Percentiles rank a stretch among this genome's conserved stretches.
Evolutionary conservation across 2,888 invertebrate species (phyloP).

Genomic region (Asteroscopus sphinx): DNA sequence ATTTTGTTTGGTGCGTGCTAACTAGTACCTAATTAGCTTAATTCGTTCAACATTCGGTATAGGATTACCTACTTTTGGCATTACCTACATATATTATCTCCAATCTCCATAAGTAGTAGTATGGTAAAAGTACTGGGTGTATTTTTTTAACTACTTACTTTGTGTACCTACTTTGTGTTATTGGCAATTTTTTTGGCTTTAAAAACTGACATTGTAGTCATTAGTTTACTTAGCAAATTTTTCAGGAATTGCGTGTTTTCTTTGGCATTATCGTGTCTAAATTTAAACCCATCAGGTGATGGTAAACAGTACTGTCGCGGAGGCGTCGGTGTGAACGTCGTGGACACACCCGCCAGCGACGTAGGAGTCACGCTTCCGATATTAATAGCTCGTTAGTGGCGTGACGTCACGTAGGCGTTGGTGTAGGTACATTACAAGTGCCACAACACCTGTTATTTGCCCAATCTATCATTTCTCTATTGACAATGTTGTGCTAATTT

Average conservation of each 20-base stretch:
- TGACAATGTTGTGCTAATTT: conserved; percentile 51
- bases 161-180: too few species aligned
- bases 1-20: too few species aligned
- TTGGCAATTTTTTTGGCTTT: conserved; percentile 14
- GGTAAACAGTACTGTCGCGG: conserved; percentile 55
- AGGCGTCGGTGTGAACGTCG: conserved; percentile 63
- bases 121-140: too few species aligned
- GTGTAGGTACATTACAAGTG: conserved; percentile 36
- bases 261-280: conserved; percentile 59
- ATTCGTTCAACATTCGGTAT: too few species aligned
- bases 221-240: conserved; percentile 8
- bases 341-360: conserved; percentile 83
- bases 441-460: conserved; percentile 47
- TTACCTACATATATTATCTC: too few species aligned
- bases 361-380: conserved; percentile 59
- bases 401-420: conserved; percentile 58
- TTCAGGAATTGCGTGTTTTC: conserved; percentile 32
- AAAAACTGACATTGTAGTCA: conserved; percentile 3
- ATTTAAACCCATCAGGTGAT: conserved; percentile 73
- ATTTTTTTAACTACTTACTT: too few species aligned
- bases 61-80: too few species aligned
- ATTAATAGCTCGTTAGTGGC: conserved; percentile 68
- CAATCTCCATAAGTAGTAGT: too few species aligned
- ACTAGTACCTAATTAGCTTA: too few species aligned
- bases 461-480: conserved; percentile 50